These are phyloP conservation scores for Brachionus sp. DNA, from an alignment of 1,140 invertebrate genomes.

Conservation along the genomic window DNA sequence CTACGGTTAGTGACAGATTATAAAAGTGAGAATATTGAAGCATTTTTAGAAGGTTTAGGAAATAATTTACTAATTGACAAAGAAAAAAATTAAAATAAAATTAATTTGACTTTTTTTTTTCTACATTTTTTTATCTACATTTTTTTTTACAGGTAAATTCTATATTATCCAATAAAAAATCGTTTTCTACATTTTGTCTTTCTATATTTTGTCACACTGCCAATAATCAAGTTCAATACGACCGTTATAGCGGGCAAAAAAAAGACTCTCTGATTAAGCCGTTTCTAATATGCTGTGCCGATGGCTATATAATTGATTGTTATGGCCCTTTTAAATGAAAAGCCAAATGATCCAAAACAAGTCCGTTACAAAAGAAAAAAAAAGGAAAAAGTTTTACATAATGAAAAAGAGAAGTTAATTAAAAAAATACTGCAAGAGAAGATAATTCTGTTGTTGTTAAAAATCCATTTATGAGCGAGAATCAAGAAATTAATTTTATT, in stretches of 20 bases:
- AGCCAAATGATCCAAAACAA: neutral
- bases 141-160: no score
- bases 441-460: neutral
- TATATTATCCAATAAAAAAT: no score
- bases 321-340: neutral
- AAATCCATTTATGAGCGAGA: neutral
- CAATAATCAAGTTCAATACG: slow-evolving; percentile 29
- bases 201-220: no score
- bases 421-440: neutral
- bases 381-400: neutral
- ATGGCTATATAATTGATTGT: slow-evolving; percentile 1
- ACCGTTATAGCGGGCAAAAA: neutral
- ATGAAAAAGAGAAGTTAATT: neutral
- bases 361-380: neutral
- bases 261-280: neutral
- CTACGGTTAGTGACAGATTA: no score
- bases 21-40: no score
- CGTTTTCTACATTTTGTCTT: no score
- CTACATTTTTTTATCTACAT: no score
- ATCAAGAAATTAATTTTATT: neutral
- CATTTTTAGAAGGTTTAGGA: no score
- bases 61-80: no score
- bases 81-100: no score
- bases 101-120: no score
- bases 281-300: neutral